Percentiles rank a stretch among this genome's conserved stretches.
Conservation (phyloP, 2,888 invertebrate genomes). For the Noctuana brunneofusca region DNA sequence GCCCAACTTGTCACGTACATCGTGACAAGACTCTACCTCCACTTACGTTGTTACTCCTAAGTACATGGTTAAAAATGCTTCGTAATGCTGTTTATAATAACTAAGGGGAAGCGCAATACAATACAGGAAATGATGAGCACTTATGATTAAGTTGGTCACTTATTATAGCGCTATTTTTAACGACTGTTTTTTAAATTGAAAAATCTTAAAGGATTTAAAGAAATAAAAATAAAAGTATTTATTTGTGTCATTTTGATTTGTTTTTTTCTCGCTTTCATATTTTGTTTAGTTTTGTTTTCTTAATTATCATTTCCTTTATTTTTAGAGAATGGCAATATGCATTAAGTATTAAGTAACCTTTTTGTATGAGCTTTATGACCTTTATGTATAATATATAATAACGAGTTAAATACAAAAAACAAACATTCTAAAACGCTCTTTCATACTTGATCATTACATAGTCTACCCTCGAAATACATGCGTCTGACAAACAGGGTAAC, state of each 20-base stretch:
- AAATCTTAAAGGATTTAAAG: background rate
- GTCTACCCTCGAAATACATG: conserved; percentile 5
- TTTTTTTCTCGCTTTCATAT: too few relatives aligned
- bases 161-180: background rate
- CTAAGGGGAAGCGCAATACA: background rate
- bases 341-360: too few relatives aligned
- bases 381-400: too few relatives aligned
- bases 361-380: too few relatives aligned
- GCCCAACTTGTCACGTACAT: conserved; percentile 43
- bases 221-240: background rate
- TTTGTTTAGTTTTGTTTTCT: too few relatives aligned
- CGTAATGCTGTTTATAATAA: conserved; percentile 2
- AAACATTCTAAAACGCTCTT: background rate
- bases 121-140: background rate
- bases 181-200: background rate
- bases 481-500: conserved; percentile 4
- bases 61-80: conserved; percentile 11
- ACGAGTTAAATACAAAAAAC: too few relatives aligned
- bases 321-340: too few relatives aligned
- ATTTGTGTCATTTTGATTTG: too few relatives aligned
- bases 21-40: conserved; percentile 33
- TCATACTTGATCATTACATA: background rate
- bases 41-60: conserved; percentile 11
- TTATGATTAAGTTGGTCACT: background rate
- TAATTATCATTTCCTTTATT: too few relatives aligned